phyloP scores from a whole-genome alignment of 2,888 invertebrate species.

The Frankliniella fusca region DNA sequence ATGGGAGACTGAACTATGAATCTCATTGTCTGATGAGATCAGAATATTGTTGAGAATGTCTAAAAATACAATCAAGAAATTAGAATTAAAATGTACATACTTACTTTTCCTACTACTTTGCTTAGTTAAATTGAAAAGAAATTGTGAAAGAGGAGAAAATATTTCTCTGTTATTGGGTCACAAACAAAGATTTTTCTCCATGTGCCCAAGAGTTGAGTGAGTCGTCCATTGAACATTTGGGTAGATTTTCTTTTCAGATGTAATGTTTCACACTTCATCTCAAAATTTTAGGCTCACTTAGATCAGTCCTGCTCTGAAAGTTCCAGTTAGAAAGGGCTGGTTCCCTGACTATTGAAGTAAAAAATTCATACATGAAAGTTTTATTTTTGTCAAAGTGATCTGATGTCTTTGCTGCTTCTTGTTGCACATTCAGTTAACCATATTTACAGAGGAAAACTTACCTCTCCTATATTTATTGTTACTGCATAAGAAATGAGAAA shows the following conservation, averaged over 20 bases:
- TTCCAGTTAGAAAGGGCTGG: not conserved
- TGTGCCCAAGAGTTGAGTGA: not conserved
- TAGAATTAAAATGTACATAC: slow-evolving; percentile 15
- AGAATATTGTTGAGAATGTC: not conserved
- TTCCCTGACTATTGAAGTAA: not conserved
- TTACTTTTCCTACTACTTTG: slow-evolving; percentile 11
- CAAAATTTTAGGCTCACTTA: not conserved
- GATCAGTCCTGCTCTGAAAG: not conserved
- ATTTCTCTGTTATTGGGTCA: too few relatives aligned
- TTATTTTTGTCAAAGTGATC: not conserved
- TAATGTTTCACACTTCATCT: not conserved
- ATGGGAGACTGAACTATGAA: not conserved
- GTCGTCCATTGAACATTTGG: not conserved
- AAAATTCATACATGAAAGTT: not conserved
- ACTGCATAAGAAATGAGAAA: too few relatives aligned
- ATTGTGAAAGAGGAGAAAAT: not conserved
- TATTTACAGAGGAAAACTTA: too few relatives aligned
- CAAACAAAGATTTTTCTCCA: too few relatives aligned
- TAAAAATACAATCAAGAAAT: slow-evolving; percentile 12
- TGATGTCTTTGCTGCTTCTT: too few relatives aligned
- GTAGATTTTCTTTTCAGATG: not conserved
- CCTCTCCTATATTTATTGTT: too few relatives aligned
- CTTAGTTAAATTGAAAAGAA: slow-evolving; percentile 5
- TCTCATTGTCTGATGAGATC: not conserved
- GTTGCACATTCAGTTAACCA: too few relatives aligned